A percentile compares a stretch with the other conserved stretches of the same genome.
phyloP scores from a whole-genome alignment of 2,888 invertebrate genomes.

The Tiliacea citrago region DNA sequence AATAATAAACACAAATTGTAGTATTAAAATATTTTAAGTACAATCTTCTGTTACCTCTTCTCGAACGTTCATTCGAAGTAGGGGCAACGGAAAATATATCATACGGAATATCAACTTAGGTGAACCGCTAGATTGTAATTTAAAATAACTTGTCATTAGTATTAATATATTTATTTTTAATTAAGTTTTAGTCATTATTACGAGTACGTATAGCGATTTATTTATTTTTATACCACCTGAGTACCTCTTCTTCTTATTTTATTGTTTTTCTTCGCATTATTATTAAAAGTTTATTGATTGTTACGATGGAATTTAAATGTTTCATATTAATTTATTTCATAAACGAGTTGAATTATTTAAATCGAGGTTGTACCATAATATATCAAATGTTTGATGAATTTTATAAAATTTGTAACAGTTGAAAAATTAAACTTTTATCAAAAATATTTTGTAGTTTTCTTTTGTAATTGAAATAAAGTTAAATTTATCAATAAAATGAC shows the following conservation, averaged over 20 bases:
- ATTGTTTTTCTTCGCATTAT: conserved; percentile 74
- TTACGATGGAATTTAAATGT: conserved; percentile 67
- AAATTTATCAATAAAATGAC: conserved; percentile 13
- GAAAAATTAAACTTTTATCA: conserved; percentile 74
- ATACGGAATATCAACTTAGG: conserved; percentile 85
- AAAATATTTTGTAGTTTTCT: conserved; percentile 66
- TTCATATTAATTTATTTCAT: conserved; percentile 60
- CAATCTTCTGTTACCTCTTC: conserved; percentile 90
- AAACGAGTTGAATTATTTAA: conserved; percentile 55
- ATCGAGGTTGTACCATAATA: conserved; percentile 49
- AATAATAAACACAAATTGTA: conserved; percentile 77
- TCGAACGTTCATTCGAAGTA: conserved; percentile 80
- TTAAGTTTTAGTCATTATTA: conserved; percentile 84
- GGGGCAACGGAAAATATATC: conserved; percentile 89
- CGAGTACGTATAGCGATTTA: conserved; percentile 81
- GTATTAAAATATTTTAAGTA: conserved; percentile 86
- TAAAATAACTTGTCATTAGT: conserved; percentile 91
- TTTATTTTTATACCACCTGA: conserved; percentile 88
- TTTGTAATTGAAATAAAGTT: conserved; percentile 38
- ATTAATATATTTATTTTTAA: conserved; percentile 90
- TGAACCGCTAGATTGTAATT: conserved; percentile 88
- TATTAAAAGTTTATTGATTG: conserved; percentile 73
- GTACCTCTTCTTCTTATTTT: conserved; percentile 88
- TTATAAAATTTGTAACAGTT: conserved; percentile 62
- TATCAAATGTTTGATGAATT: conserved; percentile 50